These are phyloP conservation scores for Villa cingulata DNA, from an alignment of 2,888 invertebrate genomes.

Conservation along the genomic window DNA sequence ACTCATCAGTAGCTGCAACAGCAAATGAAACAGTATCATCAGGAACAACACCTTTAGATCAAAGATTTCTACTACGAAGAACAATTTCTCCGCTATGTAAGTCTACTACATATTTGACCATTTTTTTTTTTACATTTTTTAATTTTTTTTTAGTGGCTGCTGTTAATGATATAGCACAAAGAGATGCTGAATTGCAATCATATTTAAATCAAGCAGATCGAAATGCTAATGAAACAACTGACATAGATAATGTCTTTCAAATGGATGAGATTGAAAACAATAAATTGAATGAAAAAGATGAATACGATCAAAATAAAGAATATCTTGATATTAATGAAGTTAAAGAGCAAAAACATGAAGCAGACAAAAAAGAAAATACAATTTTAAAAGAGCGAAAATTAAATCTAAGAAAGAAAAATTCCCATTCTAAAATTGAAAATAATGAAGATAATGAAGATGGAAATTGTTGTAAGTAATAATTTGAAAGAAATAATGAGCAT, in stretches of 20 bases:
- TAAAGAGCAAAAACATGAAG: not conserved
- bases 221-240: too few species aligned
- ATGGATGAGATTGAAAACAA: not conserved
- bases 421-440: too few species aligned
- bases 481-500: too few species aligned
- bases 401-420: not conserved
- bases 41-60: conserved; percentile 7
- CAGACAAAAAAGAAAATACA: not conserved
- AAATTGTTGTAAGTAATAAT: conserved; percentile 14
- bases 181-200: conserved; percentile 18
- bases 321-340: not conserved
- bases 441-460: conserved; percentile 11
- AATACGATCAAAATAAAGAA: not conserved
- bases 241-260: not conserved
- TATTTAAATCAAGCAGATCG: conserved; percentile 13
- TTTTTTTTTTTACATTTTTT: too few species aligned
- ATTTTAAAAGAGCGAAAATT: not conserved
- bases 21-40: too few species aligned
- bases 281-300: not conserved
- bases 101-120: too few species aligned
- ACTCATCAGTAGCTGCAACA: too few species aligned
- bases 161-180: conserved; percentile 20
- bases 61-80: conserved; percentile 18
- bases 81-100: conserved; percentile 22
- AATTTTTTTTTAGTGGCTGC: conserved; percentile 14